Conservation (phyloP, 2,888 invertebrate species). For the Nomada goodeniana region DNA sequence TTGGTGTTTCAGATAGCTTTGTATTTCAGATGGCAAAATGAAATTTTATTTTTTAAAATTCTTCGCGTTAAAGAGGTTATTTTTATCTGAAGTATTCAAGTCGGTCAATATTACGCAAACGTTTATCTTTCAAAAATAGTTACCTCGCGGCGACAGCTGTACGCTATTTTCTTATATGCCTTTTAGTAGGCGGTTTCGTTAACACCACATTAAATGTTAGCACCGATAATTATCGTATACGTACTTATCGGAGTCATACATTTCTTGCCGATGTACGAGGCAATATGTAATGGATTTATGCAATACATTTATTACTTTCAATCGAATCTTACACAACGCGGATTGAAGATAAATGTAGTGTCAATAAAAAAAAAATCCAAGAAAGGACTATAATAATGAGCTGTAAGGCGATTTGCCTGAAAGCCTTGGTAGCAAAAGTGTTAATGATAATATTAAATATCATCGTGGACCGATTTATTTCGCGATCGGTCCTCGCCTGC, state of each 20-base stretch:
- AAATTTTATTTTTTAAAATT: too few relatives aligned
- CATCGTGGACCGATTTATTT: slow-evolving; percentile 8
- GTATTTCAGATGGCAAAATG: not conserved
- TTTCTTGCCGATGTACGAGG: too few relatives aligned
- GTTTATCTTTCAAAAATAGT: slow-evolving; percentile 29
- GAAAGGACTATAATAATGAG: too few relatives aligned
- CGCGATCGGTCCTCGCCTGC: too few relatives aligned
- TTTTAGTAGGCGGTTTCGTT: not conserved
- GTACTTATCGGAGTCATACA: too few relatives aligned
- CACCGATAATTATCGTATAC: not conserved
- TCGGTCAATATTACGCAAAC: slow-evolving; percentile 19
- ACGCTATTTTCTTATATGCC: not conserved
- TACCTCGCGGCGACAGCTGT: not conserved
- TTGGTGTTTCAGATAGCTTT: not conserved
- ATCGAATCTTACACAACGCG: too few relatives aligned
- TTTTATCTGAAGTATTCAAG: not conserved
- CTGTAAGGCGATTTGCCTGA: too few relatives aligned
- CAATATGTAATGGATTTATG: too few relatives aligned
- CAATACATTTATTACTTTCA: too few relatives aligned
- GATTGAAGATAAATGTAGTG: too few relatives aligned
- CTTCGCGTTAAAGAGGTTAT: not conserved
- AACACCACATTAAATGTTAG: slow-evolving; percentile 3
- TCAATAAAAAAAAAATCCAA: too few relatives aligned
- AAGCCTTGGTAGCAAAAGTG: too few relatives aligned
- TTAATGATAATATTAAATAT: slow-evolving; percentile 18